Conservation (phyloP, 2,113 vertebrate genomes). For the Genyomyrus donnyi region DNA sequence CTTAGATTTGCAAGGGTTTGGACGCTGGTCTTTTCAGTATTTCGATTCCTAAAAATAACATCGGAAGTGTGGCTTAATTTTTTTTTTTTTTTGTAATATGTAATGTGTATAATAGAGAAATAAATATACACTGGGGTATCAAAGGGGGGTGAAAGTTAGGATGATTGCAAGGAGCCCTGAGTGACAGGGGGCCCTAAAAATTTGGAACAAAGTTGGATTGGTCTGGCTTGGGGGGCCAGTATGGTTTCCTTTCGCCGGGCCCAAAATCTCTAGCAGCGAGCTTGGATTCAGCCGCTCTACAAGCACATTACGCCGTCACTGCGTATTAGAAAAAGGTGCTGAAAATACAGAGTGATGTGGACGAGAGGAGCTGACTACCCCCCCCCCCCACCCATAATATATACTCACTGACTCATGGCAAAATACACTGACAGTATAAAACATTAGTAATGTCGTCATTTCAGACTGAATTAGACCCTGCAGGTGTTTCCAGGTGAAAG, state of each 20-base stretch:
- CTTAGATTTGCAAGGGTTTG: background rate
- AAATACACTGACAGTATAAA: background rate
- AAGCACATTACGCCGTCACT: background rate
- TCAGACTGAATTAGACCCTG: background rate
- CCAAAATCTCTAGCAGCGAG: background rate
- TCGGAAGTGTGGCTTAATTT: background rate
- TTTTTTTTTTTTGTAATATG: background rate
- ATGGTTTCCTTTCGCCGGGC: background rate
- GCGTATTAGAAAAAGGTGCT: background rate
- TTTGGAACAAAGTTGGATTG: background rate
- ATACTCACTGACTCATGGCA: background rate
- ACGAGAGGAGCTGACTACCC: background rate
- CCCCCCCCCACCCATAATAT: background rate
- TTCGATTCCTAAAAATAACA: background rate
- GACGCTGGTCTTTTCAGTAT: background rate
- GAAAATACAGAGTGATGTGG: background rate
- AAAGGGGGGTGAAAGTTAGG: no score
- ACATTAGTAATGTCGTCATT: background rate
- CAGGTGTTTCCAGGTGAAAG: background rate
- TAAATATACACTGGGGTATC: background rate
- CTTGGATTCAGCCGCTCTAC: background rate
- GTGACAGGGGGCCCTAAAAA: background rate
- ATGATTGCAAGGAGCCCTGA: no score
- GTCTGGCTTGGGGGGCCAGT: background rate
- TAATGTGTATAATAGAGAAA: background rate